Percentiles rank a stretch among this genome's conserved stretches.
Evolutionary conservation across 2,797 vertebrate genomes (phyloP).

Genomic region (Tachyglossus aculeatus): DNA sequence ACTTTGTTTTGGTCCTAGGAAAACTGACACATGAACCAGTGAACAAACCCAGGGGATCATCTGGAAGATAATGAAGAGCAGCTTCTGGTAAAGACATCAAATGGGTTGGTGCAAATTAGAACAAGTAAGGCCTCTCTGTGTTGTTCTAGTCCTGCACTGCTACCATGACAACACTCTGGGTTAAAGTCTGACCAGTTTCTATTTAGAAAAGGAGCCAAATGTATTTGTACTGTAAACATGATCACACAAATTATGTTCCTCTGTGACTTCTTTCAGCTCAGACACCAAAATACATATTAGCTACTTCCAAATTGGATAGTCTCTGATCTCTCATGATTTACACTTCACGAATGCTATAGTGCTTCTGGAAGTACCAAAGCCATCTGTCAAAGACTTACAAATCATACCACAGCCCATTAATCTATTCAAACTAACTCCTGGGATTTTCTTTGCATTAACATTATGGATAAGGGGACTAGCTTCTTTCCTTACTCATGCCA

Average conservation of each 20-base stretch:
- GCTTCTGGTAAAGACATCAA: conserved; percentile 42
- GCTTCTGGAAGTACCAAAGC: conserved; percentile 50
- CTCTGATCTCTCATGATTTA: conserved; percentile 55
- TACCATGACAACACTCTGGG: not conserved
- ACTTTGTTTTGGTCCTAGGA: conserved; percentile 26
- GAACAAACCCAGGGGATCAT: conserved; percentile 34
- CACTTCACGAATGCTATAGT: conserved; percentile 38
- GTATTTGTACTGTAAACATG: conserved; percentile 2
- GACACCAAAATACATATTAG: conserved; percentile 48
- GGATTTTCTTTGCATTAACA: conserved; percentile 33
- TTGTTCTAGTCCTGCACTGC: conserved; percentile 2
- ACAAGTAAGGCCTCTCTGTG: conserved; percentile 45
- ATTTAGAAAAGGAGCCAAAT: conserved; percentile 7
- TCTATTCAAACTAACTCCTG: conserved; percentile 24
- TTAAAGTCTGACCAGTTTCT: not conserved
- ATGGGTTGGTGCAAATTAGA: conserved; percentile 41
- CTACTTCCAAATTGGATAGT: conserved; percentile 43
- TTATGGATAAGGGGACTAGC: conserved; percentile 4
- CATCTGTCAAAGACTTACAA: conserved; percentile 50
- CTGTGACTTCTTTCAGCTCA: no score
- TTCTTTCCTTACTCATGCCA: not conserved
- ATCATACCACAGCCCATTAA: conserved; percentile 46
- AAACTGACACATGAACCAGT: not conserved
- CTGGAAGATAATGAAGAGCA: conserved; percentile 31
- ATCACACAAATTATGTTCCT: conserved; percentile 33